These are phyloP conservation scores for Aspidiotus rigidus DNA, from an alignment of 2,888 invertebrate genomes.

Conservation along the genomic window DNA sequence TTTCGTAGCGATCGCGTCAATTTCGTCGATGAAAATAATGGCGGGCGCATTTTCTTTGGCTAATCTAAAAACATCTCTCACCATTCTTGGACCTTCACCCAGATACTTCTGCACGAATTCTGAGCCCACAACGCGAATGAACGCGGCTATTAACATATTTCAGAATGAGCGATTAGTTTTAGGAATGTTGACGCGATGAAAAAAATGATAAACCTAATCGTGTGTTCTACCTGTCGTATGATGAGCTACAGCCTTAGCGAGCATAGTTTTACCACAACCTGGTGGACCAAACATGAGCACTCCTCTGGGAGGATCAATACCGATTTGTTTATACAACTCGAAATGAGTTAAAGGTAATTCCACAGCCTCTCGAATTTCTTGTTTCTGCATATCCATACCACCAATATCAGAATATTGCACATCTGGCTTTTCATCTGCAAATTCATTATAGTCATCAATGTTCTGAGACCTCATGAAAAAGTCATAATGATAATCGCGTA, in stretches of 20 bases:
- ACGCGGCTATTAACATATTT: slow-evolving; percentile 63
- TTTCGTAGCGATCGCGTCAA: slow-evolving; percentile 99
- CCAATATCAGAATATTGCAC: slow-evolving; percentile 96
- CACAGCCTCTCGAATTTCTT: slow-evolving; percentile 97
- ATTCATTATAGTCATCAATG: background rate
- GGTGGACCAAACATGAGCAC: slow-evolving; percentile 99
- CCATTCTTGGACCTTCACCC: slow-evolving; percentile 99
- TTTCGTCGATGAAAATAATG: slow-evolving; percentile 99
- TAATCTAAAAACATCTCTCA: slow-evolving; percentile 94
- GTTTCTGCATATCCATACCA: slow-evolving; percentile 99
- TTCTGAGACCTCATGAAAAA: too few species aligned
- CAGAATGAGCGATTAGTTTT: background rate
- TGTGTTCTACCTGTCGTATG: slow-evolving; percentile 75
- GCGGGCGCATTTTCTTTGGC: slow-evolving; percentile 99
- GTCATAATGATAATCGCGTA: too few species aligned
- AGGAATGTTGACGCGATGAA: background rate
- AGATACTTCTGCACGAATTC: slow-evolving; percentile 99
- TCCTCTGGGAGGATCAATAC: slow-evolving; percentile 96
- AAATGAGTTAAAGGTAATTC: slow-evolving; percentile 96
- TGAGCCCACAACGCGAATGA: slow-evolving; percentile 96
- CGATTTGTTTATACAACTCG: slow-evolving; percentile 95
- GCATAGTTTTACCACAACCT: slow-evolving; percentile 98
- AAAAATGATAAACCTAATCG: background rate
- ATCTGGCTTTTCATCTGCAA: slow-evolving; percentile 89
- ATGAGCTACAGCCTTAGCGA: slow-evolving; percentile 97